Conservation (phyloP, 1,140 invertebrate genomes). For the Philopotamus ludificatus region DNA sequence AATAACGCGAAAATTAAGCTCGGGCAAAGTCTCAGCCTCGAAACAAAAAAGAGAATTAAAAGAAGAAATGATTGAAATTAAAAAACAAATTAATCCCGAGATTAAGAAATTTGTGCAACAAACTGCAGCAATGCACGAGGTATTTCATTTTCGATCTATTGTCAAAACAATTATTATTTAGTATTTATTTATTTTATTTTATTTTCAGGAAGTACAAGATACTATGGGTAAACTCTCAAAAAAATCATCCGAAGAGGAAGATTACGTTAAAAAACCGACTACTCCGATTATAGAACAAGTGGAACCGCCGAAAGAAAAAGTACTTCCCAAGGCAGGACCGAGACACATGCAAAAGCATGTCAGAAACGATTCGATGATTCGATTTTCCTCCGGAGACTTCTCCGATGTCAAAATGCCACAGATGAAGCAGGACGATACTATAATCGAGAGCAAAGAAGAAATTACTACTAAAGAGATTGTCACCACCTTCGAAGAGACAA, state of each 20-base stretch:
- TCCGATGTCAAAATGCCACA: slow-evolving; percentile 55
- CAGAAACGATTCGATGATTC: slow-evolving; percentile 55
- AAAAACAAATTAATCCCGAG: slow-evolving; percentile 61
- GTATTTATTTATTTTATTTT: slow-evolving; percentile 18
- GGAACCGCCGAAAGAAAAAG: slow-evolving; percentile 38
- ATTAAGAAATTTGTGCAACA: slow-evolving; percentile 52
- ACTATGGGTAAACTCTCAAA: slow-evolving; percentile 30
- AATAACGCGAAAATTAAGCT: slow-evolving; percentile 68
- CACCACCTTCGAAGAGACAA: slow-evolving; percentile 25
- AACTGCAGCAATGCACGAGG: slow-evolving; percentile 26
- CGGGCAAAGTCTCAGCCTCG: slow-evolving; percentile 65
- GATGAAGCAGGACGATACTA: slow-evolving; percentile 50
- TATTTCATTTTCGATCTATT: slow-evolving; percentile 3
- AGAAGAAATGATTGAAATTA: slow-evolving; percentile 68
- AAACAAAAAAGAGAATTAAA: slow-evolving; percentile 67
- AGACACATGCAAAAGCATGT: slow-evolving; percentile 56
- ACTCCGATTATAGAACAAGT: slow-evolving; percentile 11
- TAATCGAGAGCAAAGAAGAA: slow-evolving; percentile 48
- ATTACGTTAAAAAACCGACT: slow-evolving; percentile 21
- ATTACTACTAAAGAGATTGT: slow-evolving; percentile 29
- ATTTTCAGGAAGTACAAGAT: slow-evolving; percentile 18
- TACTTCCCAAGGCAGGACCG: slow-evolving; percentile 53
- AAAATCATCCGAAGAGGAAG: slow-evolving; percentile 37
- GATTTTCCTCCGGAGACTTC: slow-evolving; percentile 56
- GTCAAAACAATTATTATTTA: too few species aligned